A percentile compares a stretch with the other conserved stretches of the same genome.
These are phyloP conservation scores for Tribolium castaneum DNA, from an alignment of 1,140 invertebrate species.

Conservation along the genomic window DNA sequence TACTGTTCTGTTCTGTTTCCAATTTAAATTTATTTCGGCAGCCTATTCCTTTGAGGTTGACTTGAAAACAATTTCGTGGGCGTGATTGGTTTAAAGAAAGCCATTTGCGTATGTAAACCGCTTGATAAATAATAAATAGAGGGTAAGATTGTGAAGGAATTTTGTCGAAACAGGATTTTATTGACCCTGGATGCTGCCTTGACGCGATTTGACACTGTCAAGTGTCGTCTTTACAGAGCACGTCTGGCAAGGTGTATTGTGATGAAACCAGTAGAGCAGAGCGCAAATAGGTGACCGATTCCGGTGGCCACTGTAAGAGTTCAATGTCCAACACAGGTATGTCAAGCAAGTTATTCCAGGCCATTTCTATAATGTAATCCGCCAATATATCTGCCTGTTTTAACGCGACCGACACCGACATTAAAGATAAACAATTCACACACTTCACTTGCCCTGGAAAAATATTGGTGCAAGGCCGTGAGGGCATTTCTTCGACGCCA, in stretches of 20 bases:
- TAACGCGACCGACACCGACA: slow-evolving; percentile 1
- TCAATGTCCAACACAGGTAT: slow-evolving; percentile 40
- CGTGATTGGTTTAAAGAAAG: slow-evolving; percentile 42
- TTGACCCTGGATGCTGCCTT: background rate
- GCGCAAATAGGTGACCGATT: slow-evolving; percentile 43
- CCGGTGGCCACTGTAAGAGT: slow-evolving; percentile 35
- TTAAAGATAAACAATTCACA: slow-evolving; percentile 31
- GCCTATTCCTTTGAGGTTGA: slow-evolving; percentile 41
- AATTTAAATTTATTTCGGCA: slow-evolving; percentile 40
- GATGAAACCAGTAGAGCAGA: slow-evolving; percentile 35
- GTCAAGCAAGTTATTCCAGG: slow-evolving; percentile 33
- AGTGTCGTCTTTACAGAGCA: slow-evolving; percentile 26
- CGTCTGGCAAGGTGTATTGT: slow-evolving; percentile 26
- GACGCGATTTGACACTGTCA: slow-evolving; percentile 16
- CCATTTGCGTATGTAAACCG: slow-evolving; percentile 41
- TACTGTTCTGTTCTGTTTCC: slow-evolving; percentile 33
- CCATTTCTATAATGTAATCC: slow-evolving; percentile 28
- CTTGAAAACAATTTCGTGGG: slow-evolving; percentile 39
- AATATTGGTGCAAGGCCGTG: slow-evolving; percentile 15
- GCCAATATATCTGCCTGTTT: slow-evolving; percentile 12
- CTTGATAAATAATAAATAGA: slow-evolving; percentile 41
- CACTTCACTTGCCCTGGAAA: background rate
- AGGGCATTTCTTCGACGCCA: background rate
- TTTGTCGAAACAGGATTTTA: background rate
- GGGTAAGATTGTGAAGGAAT: slow-evolving; percentile 19